Base-by-base conservation (phyloP, 2,888 invertebrate species). In the Xestia rhomboidea region DNA sequence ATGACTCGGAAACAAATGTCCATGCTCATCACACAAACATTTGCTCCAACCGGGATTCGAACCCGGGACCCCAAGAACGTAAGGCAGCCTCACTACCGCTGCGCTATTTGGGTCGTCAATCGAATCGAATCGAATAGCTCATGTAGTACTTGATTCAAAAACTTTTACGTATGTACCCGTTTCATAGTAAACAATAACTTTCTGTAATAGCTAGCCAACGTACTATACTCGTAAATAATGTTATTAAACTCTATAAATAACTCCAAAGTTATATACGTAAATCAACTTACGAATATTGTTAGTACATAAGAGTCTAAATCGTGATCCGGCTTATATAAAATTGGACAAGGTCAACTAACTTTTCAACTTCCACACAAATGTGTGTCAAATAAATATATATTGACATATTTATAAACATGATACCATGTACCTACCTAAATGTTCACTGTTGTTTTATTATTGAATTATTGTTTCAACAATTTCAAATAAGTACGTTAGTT, bases 371-470 rank as follows among this genome's bases (percentile, higher is more conserved):
- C 41, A 76, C 41, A 18, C 15, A 18, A 21, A 70, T 76, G n/a
- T n/a, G n/a, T n/a, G n/a, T n/a, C n/a, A n/a, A n/a, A n/a, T n/a
- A n/a, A n/a, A n/a, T n/a, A n/a, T n/a, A n/a, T n/a, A n/a, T n/a
- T n/a, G 41, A 76, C n/a, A 24, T 76, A 80, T 76, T 80, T 82
- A 80, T 76, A 66, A 54, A 69, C 51, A 54, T 1, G 38, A n/a
- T 57, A 64, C 0, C 0, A 66, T 66, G 51, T n/a, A n/a, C n/a
- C n/a, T n/a, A n/a, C n/a, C n/a, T n/a, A n/a, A n/a, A n/a, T n/a
- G n/a, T n/a, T n/a, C n/a, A n/a, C n/a, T n/a, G n/a, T n/a, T n/a
- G n/a, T n/a, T n/a, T n/a, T n/a, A n/a, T n/a, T n/a, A n/a, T n/a
- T n/a, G n/a, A n/a, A n/a, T n/a, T n/a, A n/a, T n/a, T n/a, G n/a